Conservation (phyloP, 2,888 invertebrate genomes). For the Schizotus pectinicornis region DNA sequence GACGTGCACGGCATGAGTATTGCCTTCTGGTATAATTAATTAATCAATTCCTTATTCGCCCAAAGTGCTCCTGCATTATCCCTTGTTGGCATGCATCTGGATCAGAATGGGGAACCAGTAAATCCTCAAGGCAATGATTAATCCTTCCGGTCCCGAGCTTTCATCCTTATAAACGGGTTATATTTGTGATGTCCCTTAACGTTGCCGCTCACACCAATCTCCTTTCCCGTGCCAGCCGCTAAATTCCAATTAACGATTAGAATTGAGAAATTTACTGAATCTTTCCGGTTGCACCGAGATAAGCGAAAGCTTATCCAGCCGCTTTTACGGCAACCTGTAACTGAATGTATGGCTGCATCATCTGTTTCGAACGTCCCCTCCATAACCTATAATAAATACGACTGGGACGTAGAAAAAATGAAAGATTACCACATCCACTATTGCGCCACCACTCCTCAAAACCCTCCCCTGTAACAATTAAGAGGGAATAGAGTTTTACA, state of each 20-base stretch:
- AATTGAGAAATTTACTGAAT: slow-evolving; percentile 10
- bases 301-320: slow-evolving; percentile 12
- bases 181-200: slow-evolving; percentile 2
- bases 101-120: slow-evolving; percentile 23
- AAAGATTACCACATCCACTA: slow-evolving; percentile 21
- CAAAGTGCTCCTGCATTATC: slow-evolving; percentile 31
- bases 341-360: slow-evolving; percentile 29
- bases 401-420: slow-evolving; percentile 21
- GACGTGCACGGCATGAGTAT: slow-evolving; percentile 28
- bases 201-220: background rate
- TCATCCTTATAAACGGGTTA: slow-evolving; percentile 5
- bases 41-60: slow-evolving; percentile 31
- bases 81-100: slow-evolving; percentile 31
- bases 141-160: slow-evolving; percentile 20
- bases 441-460: slow-evolving; percentile 20
- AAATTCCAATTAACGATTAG: no score
- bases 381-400: slow-evolving; percentile 26
- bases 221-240: no score
- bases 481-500: background rate
- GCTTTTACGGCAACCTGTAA: slow-evolving; percentile 24
- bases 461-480: slow-evolving; percentile 18
- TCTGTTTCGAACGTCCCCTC: slow-evolving; percentile 28
- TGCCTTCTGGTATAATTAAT: slow-evolving; percentile 29
- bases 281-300: slow-evolving; percentile 10
- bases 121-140: slow-evolving; percentile 28